Conservation (phyloP, 2,113 vertebrate genomes). For the Oryctolagus cuniculus region DNA sequence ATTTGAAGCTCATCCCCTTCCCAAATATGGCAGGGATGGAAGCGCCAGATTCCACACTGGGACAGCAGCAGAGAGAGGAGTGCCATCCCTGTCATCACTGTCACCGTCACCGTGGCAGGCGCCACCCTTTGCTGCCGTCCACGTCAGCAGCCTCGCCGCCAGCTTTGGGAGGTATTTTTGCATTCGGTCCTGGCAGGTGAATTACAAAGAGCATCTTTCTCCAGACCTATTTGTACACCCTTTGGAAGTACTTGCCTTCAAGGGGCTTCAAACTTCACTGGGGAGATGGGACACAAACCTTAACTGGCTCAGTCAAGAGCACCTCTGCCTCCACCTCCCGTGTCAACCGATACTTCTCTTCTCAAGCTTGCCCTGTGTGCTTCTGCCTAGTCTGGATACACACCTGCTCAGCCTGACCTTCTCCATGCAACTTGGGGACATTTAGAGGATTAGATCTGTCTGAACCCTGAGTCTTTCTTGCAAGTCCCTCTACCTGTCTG, state of each 20-base stretch:
- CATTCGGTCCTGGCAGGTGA: not conserved
- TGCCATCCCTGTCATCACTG: not conserved
- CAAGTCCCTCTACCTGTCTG: not conserved
- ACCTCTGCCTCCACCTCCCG: not conserved
- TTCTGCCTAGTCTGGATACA: not conserved
- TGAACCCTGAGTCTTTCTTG: not conserved
- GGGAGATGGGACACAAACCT: not conserved
- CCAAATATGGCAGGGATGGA: constrained; percentile 45
- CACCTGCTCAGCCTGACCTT: not conserved
- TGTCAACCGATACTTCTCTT: not conserved
- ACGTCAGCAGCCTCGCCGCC: not conserved
- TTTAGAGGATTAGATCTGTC: not conserved
- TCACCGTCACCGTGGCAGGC: not conserved
- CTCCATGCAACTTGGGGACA: not conserved
- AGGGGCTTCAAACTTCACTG: not conserved
- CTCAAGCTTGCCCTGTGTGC: not conserved
- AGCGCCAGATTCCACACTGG: not conserved
- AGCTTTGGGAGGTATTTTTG: not conserved
- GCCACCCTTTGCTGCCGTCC: not conserved
- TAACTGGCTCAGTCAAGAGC: not conserved
- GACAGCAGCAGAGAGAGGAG: not conserved
- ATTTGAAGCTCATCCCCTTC: constrained; percentile 42
- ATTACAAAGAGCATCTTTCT: not conserved
- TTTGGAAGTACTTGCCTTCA: not conserved
- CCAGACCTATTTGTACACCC: not conserved